These are phyloP conservation scores for Drusus annulatus DNA, from an alignment of 1,140 invertebrate species.

Conservation along the genomic window DNA sequence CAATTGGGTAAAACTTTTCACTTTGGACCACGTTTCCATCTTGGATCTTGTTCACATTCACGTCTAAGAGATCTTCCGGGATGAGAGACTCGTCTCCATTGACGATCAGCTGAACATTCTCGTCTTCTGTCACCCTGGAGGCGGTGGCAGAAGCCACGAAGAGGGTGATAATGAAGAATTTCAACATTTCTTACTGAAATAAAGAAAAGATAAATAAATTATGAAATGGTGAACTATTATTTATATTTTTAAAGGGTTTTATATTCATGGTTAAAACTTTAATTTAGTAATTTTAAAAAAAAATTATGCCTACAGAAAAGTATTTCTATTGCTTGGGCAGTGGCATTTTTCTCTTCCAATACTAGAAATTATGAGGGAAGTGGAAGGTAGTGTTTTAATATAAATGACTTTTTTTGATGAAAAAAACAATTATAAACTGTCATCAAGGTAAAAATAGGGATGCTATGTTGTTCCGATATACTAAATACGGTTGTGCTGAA, in stretches of 20 bases:
- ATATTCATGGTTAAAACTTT: no score
- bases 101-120: constrained; percentile 25
- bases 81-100: constrained; percentile 36
- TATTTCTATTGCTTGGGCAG: no score
- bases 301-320: no score
- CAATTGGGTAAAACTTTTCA: constrained; percentile 38
- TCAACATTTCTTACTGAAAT: constrained; percentile 30
- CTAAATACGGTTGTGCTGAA: no score
- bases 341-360: no score
- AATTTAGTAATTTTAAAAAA: no score
- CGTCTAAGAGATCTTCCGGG: constrained; percentile 16
- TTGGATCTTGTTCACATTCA: constrained; percentile 40
- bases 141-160: constrained; percentile 1
- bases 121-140: constrained; percentile 7
- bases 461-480: no score
- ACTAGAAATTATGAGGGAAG: not conserved
- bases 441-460: not conserved
- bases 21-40: constrained; percentile 13
- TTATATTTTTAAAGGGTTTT: no score
- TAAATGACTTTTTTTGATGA: not conserved
- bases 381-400: not conserved
- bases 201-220: no score
- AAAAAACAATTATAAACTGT: not conserved
- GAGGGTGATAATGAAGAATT: constrained; percentile 9
- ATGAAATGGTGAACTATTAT: no score